Base-by-base conservation (phyloP, 2,797 vertebrate genomes). In the Chaenodraco wilsoni region DNA sequence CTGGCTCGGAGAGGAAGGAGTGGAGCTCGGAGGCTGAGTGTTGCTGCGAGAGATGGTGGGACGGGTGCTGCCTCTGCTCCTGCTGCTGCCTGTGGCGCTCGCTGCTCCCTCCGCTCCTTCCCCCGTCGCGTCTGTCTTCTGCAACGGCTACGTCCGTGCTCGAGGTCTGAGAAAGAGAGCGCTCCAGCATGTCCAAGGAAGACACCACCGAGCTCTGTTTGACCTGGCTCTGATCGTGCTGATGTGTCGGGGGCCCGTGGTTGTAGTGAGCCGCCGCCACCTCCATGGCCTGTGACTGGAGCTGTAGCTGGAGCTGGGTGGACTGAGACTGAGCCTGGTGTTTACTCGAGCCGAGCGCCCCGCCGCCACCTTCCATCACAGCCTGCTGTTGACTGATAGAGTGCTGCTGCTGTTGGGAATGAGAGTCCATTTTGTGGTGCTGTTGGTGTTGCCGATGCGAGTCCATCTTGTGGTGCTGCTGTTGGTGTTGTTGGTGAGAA, bases 251-350 rank as follows among this genome's bases (percentile, higher is more conserved):
- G 41, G 91, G 85, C 3, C 92, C 88, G 0, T 94, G 94, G 69
- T 93, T 94, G 84, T 95, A 95, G 83, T 95, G 95, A 52, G 93
- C 92, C 2, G 95, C 84, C 21, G 95, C 85, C 85, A 95, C 95
- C 72, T 96, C 96, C 83, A 97, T 51, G n/a, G 95, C 94, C 72
- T 96, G 95, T 23, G 95, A 95, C 65, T 96, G 97, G 4, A 97
- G 95, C 27, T 96, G 95, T 37, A 96, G 93, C 85, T 96, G 95
- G 31, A 96, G 92, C n/a, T 97, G 97, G 0, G 96, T 96, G 0
- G 95, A 88, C 71, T 95, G 93, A 44, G 93, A 78, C 81, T 89
- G 92, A 70, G 89, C 33, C 76, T 92, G 89, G 54, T 94, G 93
- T 75, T 94, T 94, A 63, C 79, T 89, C 0, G 93, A 78, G 46